Evolutionary conservation across 2,888 invertebrate species (phyloP).

Genomic region (Monopis laevigella): DNA sequence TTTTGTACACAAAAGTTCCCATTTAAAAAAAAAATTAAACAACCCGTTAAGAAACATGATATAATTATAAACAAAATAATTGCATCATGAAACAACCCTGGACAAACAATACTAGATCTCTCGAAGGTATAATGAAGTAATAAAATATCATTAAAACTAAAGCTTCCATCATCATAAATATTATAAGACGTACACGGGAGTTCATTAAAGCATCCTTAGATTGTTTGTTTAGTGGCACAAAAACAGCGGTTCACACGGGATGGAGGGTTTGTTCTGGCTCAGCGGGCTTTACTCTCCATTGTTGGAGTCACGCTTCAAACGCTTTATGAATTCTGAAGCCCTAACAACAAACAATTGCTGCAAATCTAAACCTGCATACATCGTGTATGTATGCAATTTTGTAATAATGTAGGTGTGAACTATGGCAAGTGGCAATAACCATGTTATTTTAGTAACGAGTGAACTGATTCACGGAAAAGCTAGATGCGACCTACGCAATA

Average conservation of each 20-base stretch:
- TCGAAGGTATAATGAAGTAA: too few relatives aligned
- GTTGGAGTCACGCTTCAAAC: slow-evolving; percentile 11
- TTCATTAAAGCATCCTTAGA: too few relatives aligned
- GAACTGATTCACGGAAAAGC: slow-evolving; percentile 10
- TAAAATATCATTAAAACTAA: too few relatives aligned
- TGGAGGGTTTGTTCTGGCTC: slow-evolving; percentile 2
- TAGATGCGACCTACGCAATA: slow-evolving; percentile 11
- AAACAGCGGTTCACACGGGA: slow-evolving; percentile 9
- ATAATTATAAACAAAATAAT: too few relatives aligned
- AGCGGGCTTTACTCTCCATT: slow-evolving; percentile 9
- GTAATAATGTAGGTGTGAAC: slow-evolving; percentile 11
- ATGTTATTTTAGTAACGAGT: slow-evolving; percentile 5
- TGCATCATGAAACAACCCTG: too few relatives aligned
- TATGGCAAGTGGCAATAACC: slow-evolving; percentile 12
- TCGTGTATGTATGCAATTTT: slow-evolving; percentile 6
- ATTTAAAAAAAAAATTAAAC: too few relatives aligned
- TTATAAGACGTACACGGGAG: too few relatives aligned
- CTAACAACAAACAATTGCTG: not conserved
- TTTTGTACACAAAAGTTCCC: too few relatives aligned
- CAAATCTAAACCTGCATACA: not conserved
- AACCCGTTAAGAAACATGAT: too few relatives aligned
- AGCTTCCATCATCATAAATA: too few relatives aligned
- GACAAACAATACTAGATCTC: too few relatives aligned
- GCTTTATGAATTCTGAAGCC: slow-evolving; percentile 3
- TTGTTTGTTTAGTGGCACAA: not conserved